phyloP scores from a whole-genome alignment of 2,113 vertebrate species.

The Pimephales promelas region DNA sequence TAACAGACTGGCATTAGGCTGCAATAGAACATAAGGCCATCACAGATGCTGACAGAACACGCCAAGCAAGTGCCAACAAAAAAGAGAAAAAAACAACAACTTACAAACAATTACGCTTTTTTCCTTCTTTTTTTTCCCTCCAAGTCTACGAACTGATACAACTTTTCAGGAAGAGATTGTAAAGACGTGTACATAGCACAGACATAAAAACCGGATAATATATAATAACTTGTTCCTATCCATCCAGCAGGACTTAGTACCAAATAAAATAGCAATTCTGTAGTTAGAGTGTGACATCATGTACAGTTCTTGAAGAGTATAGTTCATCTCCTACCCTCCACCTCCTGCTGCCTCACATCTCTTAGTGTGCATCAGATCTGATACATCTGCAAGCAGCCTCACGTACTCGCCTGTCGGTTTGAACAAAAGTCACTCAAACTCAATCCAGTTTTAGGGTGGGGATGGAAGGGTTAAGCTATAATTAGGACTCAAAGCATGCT shows the following conservation, averaged over 20 bases:
- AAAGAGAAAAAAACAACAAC: conserved; percentile 48
- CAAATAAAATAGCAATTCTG: conserved; percentile 90
- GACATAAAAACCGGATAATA: conserved; percentile 96
- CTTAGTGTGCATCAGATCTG: conserved; percentile 75
- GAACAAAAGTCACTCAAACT: conserved; percentile 36
- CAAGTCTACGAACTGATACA: conserved; percentile 98
- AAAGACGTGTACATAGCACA: conserved; percentile 99
- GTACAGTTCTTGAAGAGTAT: conserved; percentile 84
- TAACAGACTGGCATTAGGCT: conserved; percentile 88
- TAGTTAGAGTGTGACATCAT: conserved; percentile 84
- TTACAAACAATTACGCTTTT: conserved; percentile 77
- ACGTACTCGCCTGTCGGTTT: conserved; percentile 40
- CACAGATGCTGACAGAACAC: conserved; percentile 86
- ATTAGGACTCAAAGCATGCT: conserved; percentile 51
- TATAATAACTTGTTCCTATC: conserved; percentile 89
- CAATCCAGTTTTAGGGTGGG: conserved; percentile 37
- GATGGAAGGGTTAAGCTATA: conserved; percentile 44
- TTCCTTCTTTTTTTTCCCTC: conserved; percentile 67
- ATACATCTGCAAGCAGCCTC: conserved; percentile 72
- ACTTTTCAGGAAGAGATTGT: conserved; percentile 99
- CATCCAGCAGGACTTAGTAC: conserved; percentile 89
- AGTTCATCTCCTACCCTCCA: conserved; percentile 61
- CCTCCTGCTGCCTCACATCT: conserved; percentile 59
- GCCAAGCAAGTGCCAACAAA: conserved; percentile 96
- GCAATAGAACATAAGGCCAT: conserved; percentile 91